Percentiles rank a stretch among this genome's conserved stretches.
Evolutionary conservation across 2,888 invertebrate species (phyloP).

Genomic region (Drosophila helvetica): DNA sequence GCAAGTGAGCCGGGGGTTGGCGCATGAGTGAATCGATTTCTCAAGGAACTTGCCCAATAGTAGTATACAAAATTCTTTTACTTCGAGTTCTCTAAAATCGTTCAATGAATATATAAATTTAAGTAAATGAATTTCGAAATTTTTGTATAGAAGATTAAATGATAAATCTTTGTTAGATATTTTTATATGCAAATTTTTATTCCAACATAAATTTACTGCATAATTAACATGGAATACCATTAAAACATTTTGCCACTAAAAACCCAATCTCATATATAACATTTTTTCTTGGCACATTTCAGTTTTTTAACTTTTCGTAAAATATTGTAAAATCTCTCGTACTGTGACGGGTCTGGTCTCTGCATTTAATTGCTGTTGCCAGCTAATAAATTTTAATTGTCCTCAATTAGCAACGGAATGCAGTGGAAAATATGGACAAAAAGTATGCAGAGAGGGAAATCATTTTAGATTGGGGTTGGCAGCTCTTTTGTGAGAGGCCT

Average conservation of each 20-base stretch:
- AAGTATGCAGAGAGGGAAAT: conserved; percentile 5
- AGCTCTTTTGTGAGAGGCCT: conserved; percentile 59
- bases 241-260: neutral
- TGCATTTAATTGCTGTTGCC: conserved; percentile 77
- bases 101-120: too few relatives aligned
- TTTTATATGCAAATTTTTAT: neutral
- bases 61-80: too few relatives aligned
- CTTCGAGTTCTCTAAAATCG: too few relatives aligned
- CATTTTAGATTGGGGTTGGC: conserved; percentile 18
- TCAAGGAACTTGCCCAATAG: too few relatives aligned
- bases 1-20: too few relatives aligned
- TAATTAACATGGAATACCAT: neutral
- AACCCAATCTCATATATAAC: neutral
- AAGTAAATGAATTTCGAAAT: too few relatives aligned
- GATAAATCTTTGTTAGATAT: neutral
- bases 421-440: conserved; percentile 54
- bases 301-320: conserved; percentile 5
- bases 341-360: conserved; percentile 40
- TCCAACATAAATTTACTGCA: neutral
- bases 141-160: too few relatives aligned
- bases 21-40: too few relatives aligned
- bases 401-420: conserved; percentile 76
- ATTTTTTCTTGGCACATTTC: neutral
- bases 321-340: conserved; percentile 37
- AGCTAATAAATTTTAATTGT: conserved; percentile 80